Base-by-base conservation (phyloP, 2,113 vertebrate species). In the Periophthalmus modestus region DNA sequence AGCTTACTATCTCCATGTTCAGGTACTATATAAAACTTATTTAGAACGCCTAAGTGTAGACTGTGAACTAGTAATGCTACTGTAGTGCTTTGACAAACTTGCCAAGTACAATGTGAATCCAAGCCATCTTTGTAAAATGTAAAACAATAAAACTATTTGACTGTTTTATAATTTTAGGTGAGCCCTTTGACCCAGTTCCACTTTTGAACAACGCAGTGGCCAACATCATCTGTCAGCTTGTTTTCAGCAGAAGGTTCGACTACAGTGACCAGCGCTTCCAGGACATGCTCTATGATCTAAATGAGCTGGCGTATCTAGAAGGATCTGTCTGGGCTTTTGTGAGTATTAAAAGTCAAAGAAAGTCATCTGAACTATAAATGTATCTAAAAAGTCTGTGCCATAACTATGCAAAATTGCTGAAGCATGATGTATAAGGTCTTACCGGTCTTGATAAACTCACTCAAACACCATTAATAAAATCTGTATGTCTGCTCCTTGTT, bases 161-260 rank as follows among this genome's bases (percentile, higher is more conserved):
- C 21, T 59, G 57, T 59, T 34, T 62, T 16, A 59, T 2, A 15
- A 33, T 14, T 19, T 21, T 24, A 97, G 95, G 93, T 43, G 89
- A 94, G 48, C 89, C 93, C 0, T 95, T 96, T 72, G 85, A 96
- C 83, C 94, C 96, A 7, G 93, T 94, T 13, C 91, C 93, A 39
- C 90, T 93, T 55, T 91, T 97, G 62, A 95, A 95, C 66, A 90
- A 89, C 0, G 95, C 95, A 10, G 95, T 95, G 89, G 94, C 94
- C 0, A 97, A 96, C 82, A 94, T 97, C 72, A 96, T 97, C 80
- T 96, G 94, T 66, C 94, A 94, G 66, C 86, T 97, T 72, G 93
- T 94, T 76, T 96, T 96, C 80, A 95, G 96, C 62, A 91, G 84
- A 47, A 91, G 94, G 43, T 96, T 96, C 2, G 93, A 96, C 36